Conservation (phyloP, 2,113 vertebrate species). For the Climacteris rufus region DNA sequence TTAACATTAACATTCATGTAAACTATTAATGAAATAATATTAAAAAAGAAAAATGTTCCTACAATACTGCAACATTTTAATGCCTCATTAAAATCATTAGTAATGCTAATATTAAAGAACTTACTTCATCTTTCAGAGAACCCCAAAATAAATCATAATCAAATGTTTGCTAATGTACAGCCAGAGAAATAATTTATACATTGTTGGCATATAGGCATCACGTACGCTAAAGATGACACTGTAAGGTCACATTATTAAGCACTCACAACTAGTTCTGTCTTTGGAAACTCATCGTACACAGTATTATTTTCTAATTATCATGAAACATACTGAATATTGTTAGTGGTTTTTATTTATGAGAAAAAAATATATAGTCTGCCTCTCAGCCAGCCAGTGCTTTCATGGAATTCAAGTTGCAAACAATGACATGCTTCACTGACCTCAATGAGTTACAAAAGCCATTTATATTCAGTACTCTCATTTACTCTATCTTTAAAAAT, state of each 20-base stretch:
- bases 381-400: slow-evolving; percentile 65
- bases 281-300: slow-evolving; percentile 40
- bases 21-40: slow-evolving; percentile 84
- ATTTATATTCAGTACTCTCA: slow-evolving; percentile 83
- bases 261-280: slow-evolving; percentile 35
- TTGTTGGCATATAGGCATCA: slow-evolving; percentile 65
- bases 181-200: slow-evolving; percentile 76
- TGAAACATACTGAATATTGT: slow-evolving; percentile 71
- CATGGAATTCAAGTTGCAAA: slow-evolving; percentile 75
- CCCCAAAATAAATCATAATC: slow-evolving; percentile 84
- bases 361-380: slow-evolving; percentile 67
- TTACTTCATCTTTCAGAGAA: slow-evolving; percentile 80
- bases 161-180: slow-evolving; percentile 78
- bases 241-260: slow-evolving; percentile 69
- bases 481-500: slow-evolving; percentile 80
- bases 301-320: slow-evolving; percentile 72
- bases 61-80: slow-evolving; percentile 83
- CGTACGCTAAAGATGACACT: slow-evolving; percentile 43
- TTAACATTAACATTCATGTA: slow-evolving; percentile 76
- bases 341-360: slow-evolving; percentile 74
- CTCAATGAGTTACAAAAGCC: slow-evolving; percentile 80
- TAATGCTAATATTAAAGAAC: slow-evolving; percentile 84
- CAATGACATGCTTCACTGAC: slow-evolving; percentile 81
- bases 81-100: slow-evolving; percentile 88
- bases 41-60: slow-evolving; percentile 83